These are phyloP conservation scores for Gadus chalcogrammus DNA, from an alignment of 2,113 vertebrate species.

Conservation along the genomic window DNA sequence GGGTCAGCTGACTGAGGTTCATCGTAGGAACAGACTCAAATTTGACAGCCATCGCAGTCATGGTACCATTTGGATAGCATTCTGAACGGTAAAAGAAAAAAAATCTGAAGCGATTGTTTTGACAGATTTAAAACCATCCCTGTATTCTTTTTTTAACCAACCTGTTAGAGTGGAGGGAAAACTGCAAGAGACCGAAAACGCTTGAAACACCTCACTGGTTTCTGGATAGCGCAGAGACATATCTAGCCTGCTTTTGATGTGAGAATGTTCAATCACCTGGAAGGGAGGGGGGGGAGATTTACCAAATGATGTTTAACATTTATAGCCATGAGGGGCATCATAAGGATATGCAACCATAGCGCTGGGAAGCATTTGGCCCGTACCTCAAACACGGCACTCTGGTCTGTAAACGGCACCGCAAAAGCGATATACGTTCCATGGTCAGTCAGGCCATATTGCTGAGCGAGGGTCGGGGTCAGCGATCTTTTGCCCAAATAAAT, in stretches of 20 bases:
- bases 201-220: slow-evolving; percentile 20
- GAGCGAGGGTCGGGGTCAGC: slow-evolving; percentile 44
- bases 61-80: slow-evolving; percentile 71
- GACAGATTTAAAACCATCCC: too few relatives aligned
- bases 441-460: slow-evolving; percentile 38
- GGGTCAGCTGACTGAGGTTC: slow-evolving; percentile 49
- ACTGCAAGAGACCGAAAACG: slow-evolving; percentile 55
- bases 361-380: background rate
- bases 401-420: slow-evolving; percentile 40
- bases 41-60: slow-evolving; percentile 62
- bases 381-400: slow-evolving; percentile 52
- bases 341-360: background rate
- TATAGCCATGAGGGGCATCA: background rate
- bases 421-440: slow-evolving; percentile 62
- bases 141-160: slow-evolving; percentile 24
- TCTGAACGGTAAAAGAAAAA: slow-evolving; percentile 35
- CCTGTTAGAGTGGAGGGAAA: slow-evolving; percentile 46
- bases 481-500: slow-evolving; percentile 39
- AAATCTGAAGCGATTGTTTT: background rate
- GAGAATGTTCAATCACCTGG: slow-evolving; percentile 42
- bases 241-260: slow-evolving; percentile 49
- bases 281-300: background rate
- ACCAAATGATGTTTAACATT: background rate
- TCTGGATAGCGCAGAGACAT: slow-evolving; percentile 35
- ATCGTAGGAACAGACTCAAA: slow-evolving; percentile 58